Percentiles rank a stretch among this genome's conserved stretches.
Conservation (phyloP, 2,113 vertebrate genomes). For the Psilopsiagon aurifrons region DNA sequence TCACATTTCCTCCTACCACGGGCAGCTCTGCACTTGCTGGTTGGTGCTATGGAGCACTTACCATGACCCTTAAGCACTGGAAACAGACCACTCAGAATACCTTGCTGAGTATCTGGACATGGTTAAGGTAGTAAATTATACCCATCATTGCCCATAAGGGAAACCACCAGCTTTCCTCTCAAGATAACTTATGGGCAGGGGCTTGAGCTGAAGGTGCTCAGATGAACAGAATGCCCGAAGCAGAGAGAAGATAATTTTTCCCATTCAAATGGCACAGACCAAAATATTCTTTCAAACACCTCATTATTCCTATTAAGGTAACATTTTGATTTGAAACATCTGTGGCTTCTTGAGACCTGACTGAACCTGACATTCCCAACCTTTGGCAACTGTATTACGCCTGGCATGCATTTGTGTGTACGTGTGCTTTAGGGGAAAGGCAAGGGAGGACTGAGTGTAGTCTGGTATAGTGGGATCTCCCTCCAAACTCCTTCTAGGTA, state of each 20-base stretch:
- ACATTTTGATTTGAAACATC: constrained; percentile 77
- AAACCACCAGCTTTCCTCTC: neutral
- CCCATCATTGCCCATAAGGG: neutral
- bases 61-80: neutral
- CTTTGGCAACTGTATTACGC: constrained; percentile 70
- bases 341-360: constrained; percentile 73
- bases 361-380: constrained; percentile 69
- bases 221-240: neutral
- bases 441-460: neutral
- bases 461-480: neutral
- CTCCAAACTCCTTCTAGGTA: neutral
- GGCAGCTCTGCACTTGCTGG: neutral
- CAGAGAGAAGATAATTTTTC: constrained; percentile 41
- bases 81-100: neutral
- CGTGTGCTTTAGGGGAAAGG: neutral
- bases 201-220: neutral
- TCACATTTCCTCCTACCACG: accelerated
- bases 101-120: neutral
- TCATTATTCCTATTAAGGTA: constrained; percentile 77
- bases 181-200: neutral
- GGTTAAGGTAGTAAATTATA: neutral
- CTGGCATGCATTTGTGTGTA: neutral
- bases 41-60: neutral
- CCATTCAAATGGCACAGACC: constrained; percentile 33
- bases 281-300: constrained; percentile 63